phyloP scores from a whole-genome alignment of 37 sponge, comb jelly and placozoan genomes.

The Eunapius fragilis region DNA sequence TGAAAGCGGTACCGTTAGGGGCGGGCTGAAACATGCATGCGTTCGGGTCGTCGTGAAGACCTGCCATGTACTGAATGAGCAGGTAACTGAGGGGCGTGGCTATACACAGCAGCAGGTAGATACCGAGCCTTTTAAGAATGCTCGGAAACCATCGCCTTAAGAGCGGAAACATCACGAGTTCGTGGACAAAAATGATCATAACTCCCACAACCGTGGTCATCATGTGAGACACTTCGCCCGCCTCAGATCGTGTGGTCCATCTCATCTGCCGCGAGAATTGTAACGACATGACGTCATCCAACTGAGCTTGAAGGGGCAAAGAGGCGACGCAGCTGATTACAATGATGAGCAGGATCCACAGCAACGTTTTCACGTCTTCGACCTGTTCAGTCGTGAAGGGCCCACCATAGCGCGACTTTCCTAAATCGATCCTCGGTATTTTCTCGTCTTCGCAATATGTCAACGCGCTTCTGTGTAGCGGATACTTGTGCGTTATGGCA shows the following conservation, averaged over 20 bases:
- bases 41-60: neutral
- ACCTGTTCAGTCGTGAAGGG: constrained; percentile 16
- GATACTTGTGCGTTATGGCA: constrained; percentile 5
- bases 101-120: neutral
- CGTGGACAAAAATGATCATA: neutral
- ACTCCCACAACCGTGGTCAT: neutral
- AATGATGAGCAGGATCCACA: neutral
- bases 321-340: neutral
- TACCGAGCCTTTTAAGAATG: neutral
- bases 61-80: neutral
- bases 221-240: neutral
- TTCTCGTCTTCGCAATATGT: constrained; percentile 10
- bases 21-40: neutral
- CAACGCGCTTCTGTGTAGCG: constrained; percentile 3
- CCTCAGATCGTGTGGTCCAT: neutral
- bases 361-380: constrained; percentile 11
- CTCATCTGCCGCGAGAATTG: neutral
- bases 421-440: neutral
- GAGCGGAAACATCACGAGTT: neutral
- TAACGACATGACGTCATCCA: neutral
- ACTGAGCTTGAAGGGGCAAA: neutral
- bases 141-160: neutral
- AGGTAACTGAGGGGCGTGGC: neutral
- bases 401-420: constrained; percentile 8
- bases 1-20: neutral